phyloP scores from a whole-genome alignment of 2,888 invertebrate species.

The Pantelozetes paolii region DNA sequence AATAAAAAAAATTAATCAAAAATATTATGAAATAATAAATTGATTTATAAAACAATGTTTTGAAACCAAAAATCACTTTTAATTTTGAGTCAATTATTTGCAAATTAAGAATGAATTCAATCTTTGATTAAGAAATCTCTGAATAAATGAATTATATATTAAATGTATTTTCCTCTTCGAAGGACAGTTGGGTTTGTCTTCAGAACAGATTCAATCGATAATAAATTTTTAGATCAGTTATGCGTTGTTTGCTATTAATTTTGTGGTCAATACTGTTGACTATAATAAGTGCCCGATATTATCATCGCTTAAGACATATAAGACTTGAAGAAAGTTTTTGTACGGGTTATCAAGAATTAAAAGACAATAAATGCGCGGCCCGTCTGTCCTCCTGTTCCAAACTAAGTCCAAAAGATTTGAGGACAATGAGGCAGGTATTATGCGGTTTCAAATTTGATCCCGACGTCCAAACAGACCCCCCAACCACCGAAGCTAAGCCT shows the following conservation, averaged over 20 bases:
- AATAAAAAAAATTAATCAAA: no score
- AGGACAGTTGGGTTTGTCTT: not conserved
- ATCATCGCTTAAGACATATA: constrained; percentile 17
- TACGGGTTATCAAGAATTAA: constrained; percentile 34
- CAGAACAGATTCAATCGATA: not conserved
- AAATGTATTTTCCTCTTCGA: not conserved
- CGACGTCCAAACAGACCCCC: constrained; percentile 18
- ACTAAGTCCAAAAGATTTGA: not conserved
- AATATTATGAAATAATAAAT: no score
- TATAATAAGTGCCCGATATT: not conserved
- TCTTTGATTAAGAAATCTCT: not conserved
- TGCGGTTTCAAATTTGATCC: constrained; percentile 36
- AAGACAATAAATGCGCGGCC: constrained; percentile 32
- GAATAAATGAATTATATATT: not conserved
- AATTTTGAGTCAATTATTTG: not conserved
- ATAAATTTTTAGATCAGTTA: not conserved
- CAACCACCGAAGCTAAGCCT: not conserved
- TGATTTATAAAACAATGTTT: no score
- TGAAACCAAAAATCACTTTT: not conserved
- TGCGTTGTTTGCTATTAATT: not conserved
- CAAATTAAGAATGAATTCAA: not conserved
- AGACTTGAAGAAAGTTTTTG: constrained; percentile 30
- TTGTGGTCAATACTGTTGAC: constrained; percentile 2
- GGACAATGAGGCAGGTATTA: constrained; percentile 34
- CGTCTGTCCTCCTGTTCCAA: constrained; percentile 37